phyloP scores from a whole-genome alignment of 2,888 invertebrate species.

The Amblyjoppa fuscipennis region DNA sequence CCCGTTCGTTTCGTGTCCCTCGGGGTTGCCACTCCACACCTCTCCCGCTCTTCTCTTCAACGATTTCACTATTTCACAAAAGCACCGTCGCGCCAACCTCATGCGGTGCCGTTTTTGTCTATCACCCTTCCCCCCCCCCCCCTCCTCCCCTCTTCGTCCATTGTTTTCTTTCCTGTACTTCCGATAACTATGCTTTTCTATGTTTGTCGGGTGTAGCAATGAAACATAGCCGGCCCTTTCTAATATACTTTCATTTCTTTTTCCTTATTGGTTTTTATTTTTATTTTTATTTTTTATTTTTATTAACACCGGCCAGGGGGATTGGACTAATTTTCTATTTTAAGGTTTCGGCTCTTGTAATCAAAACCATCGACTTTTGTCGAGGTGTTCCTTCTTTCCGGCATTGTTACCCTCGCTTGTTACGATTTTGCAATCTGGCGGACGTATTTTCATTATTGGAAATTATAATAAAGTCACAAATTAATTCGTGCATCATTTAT shows the following conservation, averaged over 20 bases:
- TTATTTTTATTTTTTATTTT: constrained; percentile 19
- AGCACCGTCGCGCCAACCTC: constrained; percentile 54
- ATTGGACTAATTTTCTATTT: constrained; percentile 12
- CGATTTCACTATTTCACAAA: constrained; percentile 48
- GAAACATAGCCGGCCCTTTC: constrained; percentile 17
- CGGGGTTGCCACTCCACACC: constrained; percentile 47
- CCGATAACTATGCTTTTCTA: constrained; percentile 53
- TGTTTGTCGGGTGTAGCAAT: constrained; percentile 25
- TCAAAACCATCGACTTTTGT: constrained; percentile 23
- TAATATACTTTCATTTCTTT: constrained; percentile 39
- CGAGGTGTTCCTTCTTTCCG: constrained; percentile 11
- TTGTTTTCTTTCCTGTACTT: constrained; percentile 49
- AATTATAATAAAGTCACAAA: neutral
- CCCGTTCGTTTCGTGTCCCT: constrained; percentile 45
- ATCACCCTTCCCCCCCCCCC: neutral
- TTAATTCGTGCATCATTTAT: neutral
- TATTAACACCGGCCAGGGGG: constrained; percentile 36
- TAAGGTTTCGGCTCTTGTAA: constrained; percentile 2
- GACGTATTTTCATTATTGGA: neutral
- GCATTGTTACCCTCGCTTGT: constrained; percentile 11
- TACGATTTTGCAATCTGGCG: neutral
- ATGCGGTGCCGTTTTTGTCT: constrained; percentile 34
- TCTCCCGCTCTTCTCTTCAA: constrained; percentile 28
- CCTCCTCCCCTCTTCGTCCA: constrained; percentile 16
- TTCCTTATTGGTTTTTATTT: neutral